Base-by-base conservation (phyloP, 2,888 invertebrate genomes). In the Polylopha cassiicola region DNA sequence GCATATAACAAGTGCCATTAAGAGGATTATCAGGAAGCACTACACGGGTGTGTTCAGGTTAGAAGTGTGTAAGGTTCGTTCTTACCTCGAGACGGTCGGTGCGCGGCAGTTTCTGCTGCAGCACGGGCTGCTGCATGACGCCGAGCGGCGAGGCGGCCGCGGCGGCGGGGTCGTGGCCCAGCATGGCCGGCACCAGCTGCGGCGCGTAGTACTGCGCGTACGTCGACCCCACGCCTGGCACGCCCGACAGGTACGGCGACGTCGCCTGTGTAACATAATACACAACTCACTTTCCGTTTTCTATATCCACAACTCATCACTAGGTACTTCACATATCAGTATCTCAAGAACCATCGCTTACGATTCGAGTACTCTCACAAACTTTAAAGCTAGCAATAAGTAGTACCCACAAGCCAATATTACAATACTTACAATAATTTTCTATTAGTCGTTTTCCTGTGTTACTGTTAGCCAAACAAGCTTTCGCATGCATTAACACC, bases 41-140 rank as follows among this genome's bases (percentile, higher is more conserved):
- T 76, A 76, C 64, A 66, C 55, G 60, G 65, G 60, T 62, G 50
- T 48, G 45, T 39, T 49, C 46, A 31, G 41, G 41, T 41, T 58
- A 59, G 68, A 65, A 62, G 63, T 68, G 66, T 60, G 39, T 64
- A 65, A 68, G 60, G 67, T 43, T 36, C 23, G 46, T 42, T 47
- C 92, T 90, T 90, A 97, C 97, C 96, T 97, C 97, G 87, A 97
- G 91, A 88, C 97, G 91, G 87, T 97, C 97, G 77, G 95, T 93
- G 86, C 97, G 92, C 65, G 95, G 94, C 90, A 96, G 90, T 89
- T 97, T 97, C 89, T 96, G 96, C 87, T 95, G 86, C 92, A 93
- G 78, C 92, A 95, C 87, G 87, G 94, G 80, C 90, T 94, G 78
- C 91, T 92, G 89, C 94, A 95, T 80, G 90, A 94, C 80, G 91